Conservation (phyloP, 2,888 invertebrate genomes). For the Clepsis dumicolana region DNA sequence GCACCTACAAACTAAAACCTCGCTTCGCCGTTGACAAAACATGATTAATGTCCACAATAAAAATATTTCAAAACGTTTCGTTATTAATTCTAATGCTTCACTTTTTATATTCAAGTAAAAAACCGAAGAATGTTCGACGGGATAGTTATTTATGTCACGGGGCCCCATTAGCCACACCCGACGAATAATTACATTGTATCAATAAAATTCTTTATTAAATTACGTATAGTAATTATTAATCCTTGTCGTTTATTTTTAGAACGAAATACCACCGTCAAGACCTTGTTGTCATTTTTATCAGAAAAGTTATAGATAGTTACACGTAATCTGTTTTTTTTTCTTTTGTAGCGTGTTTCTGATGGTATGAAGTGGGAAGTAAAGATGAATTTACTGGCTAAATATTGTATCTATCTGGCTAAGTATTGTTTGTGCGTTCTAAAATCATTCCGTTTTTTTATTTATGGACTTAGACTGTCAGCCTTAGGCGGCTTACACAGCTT, state of each 20-base stretch:
- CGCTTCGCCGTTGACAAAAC: conserved; percentile 68
- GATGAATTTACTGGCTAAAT: too few species aligned
- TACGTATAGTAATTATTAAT: conserved; percentile 28
- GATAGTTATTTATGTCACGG: conserved; percentile 54
- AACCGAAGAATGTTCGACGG: conserved; percentile 54
- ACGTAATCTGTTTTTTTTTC: too few species aligned
- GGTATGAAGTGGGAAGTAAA: too few species aligned
- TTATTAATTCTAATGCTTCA: conserved; percentile 69
- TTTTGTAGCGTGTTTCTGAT: too few species aligned
- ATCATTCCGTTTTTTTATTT: too few species aligned
- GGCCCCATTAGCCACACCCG: conserved; percentile 59
- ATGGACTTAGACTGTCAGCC: too few species aligned
- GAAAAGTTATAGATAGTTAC: too few species aligned
- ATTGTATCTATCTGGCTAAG: too few species aligned
- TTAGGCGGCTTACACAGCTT: too few species aligned
- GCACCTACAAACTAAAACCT: conserved; percentile 31
- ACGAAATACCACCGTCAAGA: background rate
- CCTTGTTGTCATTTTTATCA: background rate
- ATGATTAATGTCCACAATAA: conserved; percentile 70
- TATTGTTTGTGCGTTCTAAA: too few species aligned
- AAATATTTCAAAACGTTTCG: conserved; percentile 66
- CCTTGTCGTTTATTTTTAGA: conserved; percentile 5
- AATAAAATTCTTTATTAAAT: conserved; percentile 40
- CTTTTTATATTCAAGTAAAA: conserved; percentile 53
- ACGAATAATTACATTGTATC: conserved; percentile 35